Percentiles rank a stretch among this genome's conserved stretches.
Conservation (phyloP, 2,888 invertebrate species). For the Philereme transversata region DNA sequence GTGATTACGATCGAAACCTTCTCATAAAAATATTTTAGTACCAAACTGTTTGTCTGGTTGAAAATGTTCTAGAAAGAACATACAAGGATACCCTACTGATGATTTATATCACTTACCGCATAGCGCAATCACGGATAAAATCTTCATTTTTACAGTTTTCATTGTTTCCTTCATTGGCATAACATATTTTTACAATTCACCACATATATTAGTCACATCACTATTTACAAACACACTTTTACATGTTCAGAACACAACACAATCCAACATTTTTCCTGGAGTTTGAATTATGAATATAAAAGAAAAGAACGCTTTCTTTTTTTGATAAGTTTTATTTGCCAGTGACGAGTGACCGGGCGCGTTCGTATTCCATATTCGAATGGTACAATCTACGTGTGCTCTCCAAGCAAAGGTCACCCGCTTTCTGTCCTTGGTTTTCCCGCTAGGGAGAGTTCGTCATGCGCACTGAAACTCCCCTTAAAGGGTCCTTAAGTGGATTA, state of each 20-base stretch:
- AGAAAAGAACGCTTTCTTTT: conserved; percentile 16
- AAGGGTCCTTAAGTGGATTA: conserved; percentile 81
- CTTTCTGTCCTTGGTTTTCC: conserved; percentile 77
- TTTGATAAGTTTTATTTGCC: conserved; percentile 42
- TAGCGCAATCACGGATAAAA: conserved; percentile 64
- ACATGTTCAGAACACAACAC: conserved; percentile 40
- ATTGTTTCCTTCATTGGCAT: conserved; percentile 51
- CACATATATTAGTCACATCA: conserved; percentile 56
- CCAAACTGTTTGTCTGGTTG: too few species aligned
- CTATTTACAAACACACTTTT: conserved; percentile 34
- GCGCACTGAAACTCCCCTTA: conserved; percentile 71
- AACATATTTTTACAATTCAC: conserved; percentile 34
- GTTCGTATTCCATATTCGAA: conserved; percentile 64
- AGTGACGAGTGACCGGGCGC: conserved; percentile 62
- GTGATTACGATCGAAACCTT: too few species aligned
- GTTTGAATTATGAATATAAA: conserved; percentile 29
- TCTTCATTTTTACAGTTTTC: conserved; percentile 66
- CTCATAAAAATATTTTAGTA: too few species aligned
- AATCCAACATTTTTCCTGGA: conserved; percentile 34
- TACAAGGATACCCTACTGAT: not conserved
- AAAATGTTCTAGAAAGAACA: too few species aligned
- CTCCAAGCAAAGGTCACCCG: conserved; percentile 53
- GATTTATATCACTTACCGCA: conserved; percentile 61
- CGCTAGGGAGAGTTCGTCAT: conserved; percentile 72
- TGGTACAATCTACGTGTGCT: conserved; percentile 53